Evolutionary conservation across 2,888 invertebrate species (phyloP), one percentile per base, ranked within the genome.

Genomic region (Iphiclides podalirius): DNA sequence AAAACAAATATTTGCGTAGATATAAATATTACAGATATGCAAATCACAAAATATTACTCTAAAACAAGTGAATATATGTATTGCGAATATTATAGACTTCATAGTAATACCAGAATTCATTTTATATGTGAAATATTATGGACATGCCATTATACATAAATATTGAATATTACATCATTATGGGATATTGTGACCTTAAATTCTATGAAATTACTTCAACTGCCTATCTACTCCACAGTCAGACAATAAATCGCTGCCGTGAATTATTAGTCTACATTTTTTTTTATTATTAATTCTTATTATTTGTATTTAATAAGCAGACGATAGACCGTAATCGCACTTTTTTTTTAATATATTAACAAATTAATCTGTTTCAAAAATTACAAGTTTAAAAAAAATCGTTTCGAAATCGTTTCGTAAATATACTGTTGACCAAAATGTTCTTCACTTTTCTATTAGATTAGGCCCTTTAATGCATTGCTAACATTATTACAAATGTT

Each of bases 151-250:
- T 39, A 38, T 12, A 38, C 20, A 35, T 23, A n/a, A 33, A 46
- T 47, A 34, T 6, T n/a, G n/a, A n/a, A n/a, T n/a, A n/a, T n/a
- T 31, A 39, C 20, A 44, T 52, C 42, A 50, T 41, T 37, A n/a
- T n/a, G n/a, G 20, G 41, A 38, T 50, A 52, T 52, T 55, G 50
- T 52, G 45, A 50, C 50, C 52, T 52, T n/a, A 48, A 26, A 47
- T 12, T 23, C 51, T 51, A 43, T 7, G 43, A n/a, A 45, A 46
- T 34, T 42, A 42, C 52, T 37, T 35, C 37, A 55, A 55, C 46
- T 13, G 31, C 45, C 42, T 52, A 54, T 37, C 43, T 55, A 55
- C 47, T 40, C 4, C 33, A 46, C 45, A 39, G 45, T 33, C 38
- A 11, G 16, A 36, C 23, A 14, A 23, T 39, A 50, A 39, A 52